Percentiles rank a stretch among this genome's conserved stretches.
These are phyloP conservation scores for Aphaenogaster ashmeadi DNA, from an alignment of 1,140 invertebrate species.

Conservation along the genomic window DNA sequence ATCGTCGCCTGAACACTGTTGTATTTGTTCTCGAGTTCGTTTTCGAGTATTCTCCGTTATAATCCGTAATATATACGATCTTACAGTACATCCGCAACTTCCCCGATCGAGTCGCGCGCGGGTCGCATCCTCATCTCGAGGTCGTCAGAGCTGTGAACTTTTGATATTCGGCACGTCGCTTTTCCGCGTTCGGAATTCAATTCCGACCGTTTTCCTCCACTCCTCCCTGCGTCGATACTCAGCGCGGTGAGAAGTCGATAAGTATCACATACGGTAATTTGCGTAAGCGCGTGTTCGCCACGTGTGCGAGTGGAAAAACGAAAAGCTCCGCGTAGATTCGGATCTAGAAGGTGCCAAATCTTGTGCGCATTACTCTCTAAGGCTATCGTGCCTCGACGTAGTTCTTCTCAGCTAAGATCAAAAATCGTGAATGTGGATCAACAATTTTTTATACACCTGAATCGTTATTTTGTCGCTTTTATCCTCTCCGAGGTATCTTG, in stretches of 20 bases:
- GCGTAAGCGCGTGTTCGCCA: not conserved
- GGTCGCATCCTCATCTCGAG: not conserved
- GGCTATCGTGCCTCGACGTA: conserved; percentile 20
- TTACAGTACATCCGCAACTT: not conserved
- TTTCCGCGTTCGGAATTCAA: not conserved
- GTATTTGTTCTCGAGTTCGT: not conserved
- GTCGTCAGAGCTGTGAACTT: conserved; percentile 2
- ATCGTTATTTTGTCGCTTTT: conserved; percentile 28
- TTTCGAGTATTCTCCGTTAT: conserved; percentile 11
- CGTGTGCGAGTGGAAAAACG: not conserved
- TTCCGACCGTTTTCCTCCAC: not conserved
- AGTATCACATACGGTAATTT: conserved; percentile 81
- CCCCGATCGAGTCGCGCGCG: not conserved
- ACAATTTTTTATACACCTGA: conserved; percentile 54
- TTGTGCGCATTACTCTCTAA: conserved; percentile 36
- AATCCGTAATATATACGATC: not conserved
- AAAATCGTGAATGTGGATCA: conserved; percentile 26
- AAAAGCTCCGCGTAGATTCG: conserved; percentile 25
- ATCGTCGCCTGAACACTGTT: not conserved
- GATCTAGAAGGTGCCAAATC: conserved; percentile 37
- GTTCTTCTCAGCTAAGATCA: conserved; percentile 1
- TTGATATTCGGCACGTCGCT: conserved; percentile 17
- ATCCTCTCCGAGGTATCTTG: conserved; percentile 28
- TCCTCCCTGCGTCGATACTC: conserved; percentile 39
- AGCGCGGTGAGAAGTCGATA: conserved; percentile 61